Evolutionary conservation across 1,140 invertebrate species (phyloP).

Genomic region (Trichoplusia ni): DNA sequence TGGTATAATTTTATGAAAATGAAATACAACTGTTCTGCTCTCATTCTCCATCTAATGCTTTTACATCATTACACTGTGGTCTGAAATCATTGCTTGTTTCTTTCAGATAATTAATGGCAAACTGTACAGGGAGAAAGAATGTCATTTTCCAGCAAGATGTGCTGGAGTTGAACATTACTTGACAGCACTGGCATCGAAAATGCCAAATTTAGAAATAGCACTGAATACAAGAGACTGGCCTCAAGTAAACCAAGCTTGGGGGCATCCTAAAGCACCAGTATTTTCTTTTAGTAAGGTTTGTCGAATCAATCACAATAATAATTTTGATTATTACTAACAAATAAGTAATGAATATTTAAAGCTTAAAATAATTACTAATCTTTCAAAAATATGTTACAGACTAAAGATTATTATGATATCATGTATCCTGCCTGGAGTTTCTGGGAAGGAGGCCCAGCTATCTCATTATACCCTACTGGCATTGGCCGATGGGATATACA

Average conservation of each 20-base stretch:
- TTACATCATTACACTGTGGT: not conserved
- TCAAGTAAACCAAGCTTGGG: slow-evolving; percentile 87
- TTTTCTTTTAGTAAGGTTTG: slow-evolving; percentile 99
- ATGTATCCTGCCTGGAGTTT: slow-evolving; percentile 99
- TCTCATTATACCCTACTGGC: slow-evolving; percentile 94
- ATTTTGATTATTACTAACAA: no score
- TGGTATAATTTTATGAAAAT: not conserved
- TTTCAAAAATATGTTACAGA: slow-evolving; percentile 78
- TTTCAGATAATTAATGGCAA: slow-evolving; percentile 86
- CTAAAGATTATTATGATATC: slow-evolving; percentile 92
- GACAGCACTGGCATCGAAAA: slow-evolving; percentile 82
- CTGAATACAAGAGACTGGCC: slow-evolving; percentile 97
- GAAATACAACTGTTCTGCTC: not conserved
- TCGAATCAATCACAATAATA: slow-evolving; percentile 40
- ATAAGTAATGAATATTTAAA: no score
- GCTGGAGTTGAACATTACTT: slow-evolving; percentile 96
- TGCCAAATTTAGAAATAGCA: slow-evolving; percentile 93
- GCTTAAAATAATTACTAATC: not conserved
- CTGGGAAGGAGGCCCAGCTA: slow-evolving; percentile 98
- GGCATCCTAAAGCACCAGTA: slow-evolving; percentile 85
- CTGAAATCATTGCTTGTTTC: slow-evolving; percentile 7
- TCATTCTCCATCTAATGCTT: no score
- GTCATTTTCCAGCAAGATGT: slow-evolving; percentile 96
- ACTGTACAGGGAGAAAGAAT: slow-evolving; percentile 91
- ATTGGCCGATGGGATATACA: slow-evolving; percentile 96